Conservation (phyloP, 1,140 invertebrate genomes). For the Cydia amplana region DNA sequence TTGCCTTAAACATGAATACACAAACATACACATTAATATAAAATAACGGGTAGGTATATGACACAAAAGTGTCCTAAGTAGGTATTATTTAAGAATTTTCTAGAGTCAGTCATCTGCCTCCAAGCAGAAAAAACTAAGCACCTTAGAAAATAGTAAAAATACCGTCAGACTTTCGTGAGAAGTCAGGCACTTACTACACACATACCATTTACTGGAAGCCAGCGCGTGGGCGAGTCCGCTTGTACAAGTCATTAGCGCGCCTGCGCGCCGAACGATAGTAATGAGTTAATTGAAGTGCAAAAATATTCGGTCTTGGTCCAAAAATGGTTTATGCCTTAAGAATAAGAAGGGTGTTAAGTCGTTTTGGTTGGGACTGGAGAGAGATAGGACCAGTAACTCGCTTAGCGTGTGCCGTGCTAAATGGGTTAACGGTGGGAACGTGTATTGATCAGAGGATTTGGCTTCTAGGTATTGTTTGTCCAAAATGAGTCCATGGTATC, state of each 20-base stretch:
- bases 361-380: not conserved
- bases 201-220: not conserved
- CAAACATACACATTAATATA: too few species aligned
- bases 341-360: not conserved
- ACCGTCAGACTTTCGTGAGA: not conserved
- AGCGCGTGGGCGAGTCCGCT: not conserved
- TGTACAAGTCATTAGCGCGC: not conserved
- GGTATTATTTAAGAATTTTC: too few species aligned
- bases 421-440: constrained; percentile 15
- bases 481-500: not conserved
- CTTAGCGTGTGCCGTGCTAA: constrained; percentile 18
- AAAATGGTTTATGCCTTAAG: not conserved
- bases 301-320: not conserved
- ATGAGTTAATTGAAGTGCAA: constrained; percentile 31
- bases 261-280: not conserved
- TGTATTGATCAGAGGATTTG: constrained; percentile 5
- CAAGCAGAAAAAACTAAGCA: not conserved
- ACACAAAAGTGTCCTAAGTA: too few species aligned
- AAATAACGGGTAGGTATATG: too few species aligned
- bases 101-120: not conserved
- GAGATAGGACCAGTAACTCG: constrained; percentile 14
- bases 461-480: not conserved
- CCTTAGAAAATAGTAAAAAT: not conserved
- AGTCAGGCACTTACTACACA: constrained; percentile 9
- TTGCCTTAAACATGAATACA: too few species aligned